A percentile compares a stretch with the other conserved stretches of the same genome.
phyloP scores from a whole-genome alignment of 2,113 vertebrate species.

The Antechinus flavipes region DNA sequence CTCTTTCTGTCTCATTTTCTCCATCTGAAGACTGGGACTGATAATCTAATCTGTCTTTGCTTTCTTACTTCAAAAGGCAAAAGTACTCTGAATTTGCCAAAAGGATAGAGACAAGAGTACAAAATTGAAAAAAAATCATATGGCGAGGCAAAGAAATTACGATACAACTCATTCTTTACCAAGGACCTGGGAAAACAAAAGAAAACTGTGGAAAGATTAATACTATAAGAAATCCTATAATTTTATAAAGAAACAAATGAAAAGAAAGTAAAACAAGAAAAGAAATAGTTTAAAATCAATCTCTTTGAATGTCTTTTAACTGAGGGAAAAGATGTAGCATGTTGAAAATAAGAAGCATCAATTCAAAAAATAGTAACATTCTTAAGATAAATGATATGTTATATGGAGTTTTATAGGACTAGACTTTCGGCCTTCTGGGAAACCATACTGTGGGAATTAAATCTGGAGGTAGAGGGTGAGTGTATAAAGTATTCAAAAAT shows the following conservation, averaged over 20 bases:
- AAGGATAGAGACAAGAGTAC: background rate
- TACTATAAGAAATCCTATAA: background rate
- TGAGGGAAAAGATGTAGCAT: background rate
- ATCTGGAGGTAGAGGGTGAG: background rate
- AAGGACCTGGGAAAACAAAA: background rate
- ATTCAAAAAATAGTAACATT: background rate
- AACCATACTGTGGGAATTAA: background rate
- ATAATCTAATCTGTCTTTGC: background rate
- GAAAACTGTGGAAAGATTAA: background rate
- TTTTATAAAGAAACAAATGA: background rate
- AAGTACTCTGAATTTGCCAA: background rate
- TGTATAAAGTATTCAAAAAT: background rate
- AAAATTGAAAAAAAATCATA: background rate
- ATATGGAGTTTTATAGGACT: background rate
- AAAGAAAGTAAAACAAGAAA: background rate
- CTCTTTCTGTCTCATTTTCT: background rate
- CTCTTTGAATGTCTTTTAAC: background rate
- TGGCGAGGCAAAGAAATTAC: background rate
- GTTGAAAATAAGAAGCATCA: constrained; percentile 7
- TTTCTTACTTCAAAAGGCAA: background rate
- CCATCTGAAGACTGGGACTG: background rate
- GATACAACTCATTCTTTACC: background rate
- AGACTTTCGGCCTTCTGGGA: background rate
- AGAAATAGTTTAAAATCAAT: background rate
- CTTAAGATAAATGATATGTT: background rate